phyloP scores from a whole-genome alignment of 2,888 invertebrate species.

The Podotricha telesiphe region DNA sequence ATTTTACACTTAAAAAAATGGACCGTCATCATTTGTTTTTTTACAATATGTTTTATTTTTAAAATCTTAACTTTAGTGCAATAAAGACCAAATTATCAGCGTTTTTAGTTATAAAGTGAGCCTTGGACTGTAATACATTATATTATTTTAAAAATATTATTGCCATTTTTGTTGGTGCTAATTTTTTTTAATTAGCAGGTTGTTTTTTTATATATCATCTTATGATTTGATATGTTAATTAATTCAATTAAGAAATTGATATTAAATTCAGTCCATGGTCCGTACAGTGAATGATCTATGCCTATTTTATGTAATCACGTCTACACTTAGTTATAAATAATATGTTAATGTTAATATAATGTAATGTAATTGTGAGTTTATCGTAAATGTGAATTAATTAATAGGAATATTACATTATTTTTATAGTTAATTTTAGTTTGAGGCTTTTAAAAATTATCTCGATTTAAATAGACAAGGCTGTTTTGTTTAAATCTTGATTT shows the following conservation, averaged over 20 bases:
- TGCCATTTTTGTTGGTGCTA: too few relatives aligned
- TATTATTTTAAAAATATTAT: too few relatives aligned
- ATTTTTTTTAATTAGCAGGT: too few relatives aligned
- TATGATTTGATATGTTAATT: too few relatives aligned
- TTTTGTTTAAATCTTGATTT: constrained; percentile 14
- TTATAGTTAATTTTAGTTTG: constrained; percentile 38
- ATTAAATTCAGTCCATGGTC: constrained; percentile 1
- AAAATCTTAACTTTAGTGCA: constrained; percentile 6
- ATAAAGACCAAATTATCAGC: not conserved
- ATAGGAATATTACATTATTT: constrained; percentile 36
- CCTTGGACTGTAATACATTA: constrained; percentile 8
- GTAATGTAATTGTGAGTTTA: constrained; percentile 14
- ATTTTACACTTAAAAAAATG: constrained; percentile 14
- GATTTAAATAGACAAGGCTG: constrained; percentile 1
- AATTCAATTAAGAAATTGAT: not conserved
- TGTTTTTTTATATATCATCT: too few relatives aligned
- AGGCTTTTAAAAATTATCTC: constrained; percentile 25
- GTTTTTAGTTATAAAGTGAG: constrained; percentile 4
- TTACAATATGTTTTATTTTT: not conserved
- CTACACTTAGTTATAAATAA: constrained; percentile 6
- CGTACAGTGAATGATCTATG: constrained; percentile 3
- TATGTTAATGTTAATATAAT: constrained; percentile 1
- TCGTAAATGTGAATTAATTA: constrained; percentile 33
- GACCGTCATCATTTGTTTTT: too few relatives aligned
- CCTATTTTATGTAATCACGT: constrained; percentile 5